Conservation (phyloP, 2,888 invertebrate genomes). For the Cerastis rubricosa region DNA sequence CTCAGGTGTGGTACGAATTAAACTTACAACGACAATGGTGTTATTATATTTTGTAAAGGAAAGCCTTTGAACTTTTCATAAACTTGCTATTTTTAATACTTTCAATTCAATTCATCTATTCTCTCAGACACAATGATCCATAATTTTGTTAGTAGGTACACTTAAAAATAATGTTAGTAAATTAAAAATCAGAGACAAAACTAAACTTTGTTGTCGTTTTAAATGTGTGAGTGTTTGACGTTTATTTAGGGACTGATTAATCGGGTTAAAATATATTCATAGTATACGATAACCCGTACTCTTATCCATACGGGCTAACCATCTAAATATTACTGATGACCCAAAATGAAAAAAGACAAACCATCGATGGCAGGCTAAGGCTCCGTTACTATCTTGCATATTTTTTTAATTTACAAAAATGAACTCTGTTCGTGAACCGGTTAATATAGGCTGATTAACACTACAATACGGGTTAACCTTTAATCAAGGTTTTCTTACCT, state of each 20-base stretch:
- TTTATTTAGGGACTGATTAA: neutral
- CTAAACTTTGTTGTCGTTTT: slow-evolving; percentile 22
- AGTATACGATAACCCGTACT: no score
- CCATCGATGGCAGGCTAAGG: neutral
- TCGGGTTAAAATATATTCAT: no score
- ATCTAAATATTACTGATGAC: neutral
- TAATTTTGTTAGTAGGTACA: no score
- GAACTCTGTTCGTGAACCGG: neutral
- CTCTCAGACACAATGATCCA: no score
- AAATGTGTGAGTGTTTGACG: neutral
- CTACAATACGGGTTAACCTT: neutral
- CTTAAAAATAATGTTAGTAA: no score
- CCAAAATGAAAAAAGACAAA: neutral
- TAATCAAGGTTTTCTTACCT: neutral
- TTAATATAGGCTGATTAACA: neutral
- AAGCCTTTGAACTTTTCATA: slow-evolving; percentile 46
- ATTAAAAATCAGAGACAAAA: no score
- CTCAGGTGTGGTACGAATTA: slow-evolving; percentile 62
- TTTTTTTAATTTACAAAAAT: neutral
- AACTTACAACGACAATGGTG: slow-evolving; percentile 48
- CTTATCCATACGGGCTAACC: no score
- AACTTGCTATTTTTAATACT: slow-evolving; percentile 18
- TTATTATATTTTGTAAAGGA: slow-evolving; percentile 55
- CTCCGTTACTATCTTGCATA: neutral
- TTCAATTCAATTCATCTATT: no score